phyloP scores from a whole-genome alignment of 2,113 vertebrate genomes.

The Uropsilus gracilis region DNA sequence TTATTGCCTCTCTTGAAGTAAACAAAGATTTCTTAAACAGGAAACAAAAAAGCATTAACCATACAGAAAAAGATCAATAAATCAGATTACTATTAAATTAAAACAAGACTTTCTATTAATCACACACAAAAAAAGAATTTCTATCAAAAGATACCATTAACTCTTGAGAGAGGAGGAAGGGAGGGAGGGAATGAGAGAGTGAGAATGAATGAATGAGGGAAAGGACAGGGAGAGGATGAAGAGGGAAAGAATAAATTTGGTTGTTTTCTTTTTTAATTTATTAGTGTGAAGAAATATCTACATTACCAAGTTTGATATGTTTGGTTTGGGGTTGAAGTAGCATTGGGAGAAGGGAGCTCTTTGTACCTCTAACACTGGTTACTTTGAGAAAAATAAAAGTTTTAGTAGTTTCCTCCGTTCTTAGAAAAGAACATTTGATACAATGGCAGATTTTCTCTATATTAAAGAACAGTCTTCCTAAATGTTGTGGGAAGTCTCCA shows the following conservation, averaged over 20 bases:
- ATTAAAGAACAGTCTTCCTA: no score
- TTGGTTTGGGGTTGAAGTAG: conserved; percentile 80
- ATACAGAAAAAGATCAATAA: neutral
- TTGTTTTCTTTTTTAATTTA: conserved; percentile 80
- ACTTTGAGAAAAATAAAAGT: conserved; percentile 71
- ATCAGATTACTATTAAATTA: conserved; percentile 27
- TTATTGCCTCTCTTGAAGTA: neutral
- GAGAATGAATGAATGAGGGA: no score
- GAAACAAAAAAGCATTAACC: conserved; percentile 23
- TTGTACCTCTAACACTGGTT: conserved; percentile 80
- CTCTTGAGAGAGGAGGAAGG: no score
- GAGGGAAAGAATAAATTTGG: conserved; percentile 72
- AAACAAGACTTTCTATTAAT: conserved; percentile 34
- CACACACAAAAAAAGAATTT: neutral
- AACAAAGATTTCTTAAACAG: conserved; percentile 39
- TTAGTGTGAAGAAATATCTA: conserved; percentile 79
- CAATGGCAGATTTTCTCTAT: no score
- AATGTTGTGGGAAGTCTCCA: no score
- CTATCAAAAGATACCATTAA: neutral
- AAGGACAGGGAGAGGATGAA: no score
- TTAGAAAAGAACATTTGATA: no score
- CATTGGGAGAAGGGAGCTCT: conserved; percentile 38
- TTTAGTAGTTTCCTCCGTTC: conserved; percentile 83
- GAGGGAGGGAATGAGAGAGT: no score
- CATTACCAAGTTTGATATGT: conserved; percentile 81